Percentiles rank a stretch among this genome's conserved stretches.
Conservation (phyloP, 2,888 invertebrate species). For the Galerucella calmariensis region DNA sequence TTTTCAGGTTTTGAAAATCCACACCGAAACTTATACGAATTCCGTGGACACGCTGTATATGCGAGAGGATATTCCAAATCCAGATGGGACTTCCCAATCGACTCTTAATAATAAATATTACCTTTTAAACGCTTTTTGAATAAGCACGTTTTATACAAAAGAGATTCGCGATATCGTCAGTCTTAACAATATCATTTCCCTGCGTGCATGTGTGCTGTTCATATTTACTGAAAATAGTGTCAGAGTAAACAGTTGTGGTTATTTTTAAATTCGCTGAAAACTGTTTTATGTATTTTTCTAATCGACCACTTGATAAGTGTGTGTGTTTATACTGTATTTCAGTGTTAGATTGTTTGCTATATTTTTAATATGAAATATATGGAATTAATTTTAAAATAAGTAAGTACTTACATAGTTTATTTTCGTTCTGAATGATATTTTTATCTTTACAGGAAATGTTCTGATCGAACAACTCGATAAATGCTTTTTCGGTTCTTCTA, state of each 20-base stretch:
- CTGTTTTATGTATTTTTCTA: neutral
- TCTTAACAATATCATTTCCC: constrained; percentile 9
- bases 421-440: neutral
- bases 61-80: neutral
- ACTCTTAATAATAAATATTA: neutral
- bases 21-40: no score
- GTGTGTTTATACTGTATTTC: neutral
- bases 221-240: neutral
- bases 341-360: neutral
- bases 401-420: neutral
- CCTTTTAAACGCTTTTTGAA: neutral
- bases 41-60: no score
- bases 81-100: neutral
- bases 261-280: neutral
- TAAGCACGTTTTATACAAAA: neutral
- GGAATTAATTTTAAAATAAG: neutral
- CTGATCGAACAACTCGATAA: neutral
- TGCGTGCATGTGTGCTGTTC: neutral
- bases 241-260: neutral
- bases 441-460: constrained; percentile 5
- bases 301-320: neutral
- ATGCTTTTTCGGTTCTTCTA: neutral
- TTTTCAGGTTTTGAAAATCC: no score
- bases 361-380: neutral
- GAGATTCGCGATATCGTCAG: constrained; percentile 2